A percentile compares a stretch with the other conserved stretches of the same genome.
Evolutionary conservation across 1,140 invertebrate genomes (phyloP).

Genomic region (Theocolax elegans): DNA sequence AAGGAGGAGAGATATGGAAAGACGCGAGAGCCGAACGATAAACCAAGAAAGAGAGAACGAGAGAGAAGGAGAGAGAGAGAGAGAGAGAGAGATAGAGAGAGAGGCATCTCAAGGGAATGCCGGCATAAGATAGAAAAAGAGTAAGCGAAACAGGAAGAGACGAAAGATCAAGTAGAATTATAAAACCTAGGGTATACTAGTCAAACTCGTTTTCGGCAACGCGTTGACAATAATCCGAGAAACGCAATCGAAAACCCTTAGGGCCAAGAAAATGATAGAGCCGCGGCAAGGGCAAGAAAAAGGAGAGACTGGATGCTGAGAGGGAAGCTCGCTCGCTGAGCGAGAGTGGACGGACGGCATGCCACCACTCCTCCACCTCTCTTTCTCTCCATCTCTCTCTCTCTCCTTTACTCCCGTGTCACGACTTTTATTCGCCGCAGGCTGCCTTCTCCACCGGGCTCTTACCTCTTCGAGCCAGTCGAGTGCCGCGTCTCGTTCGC

Average conservation of each 20-base stretch:
- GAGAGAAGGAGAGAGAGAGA: neutral
- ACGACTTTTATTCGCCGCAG: slow-evolving; percentile 59
- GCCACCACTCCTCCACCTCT: slow-evolving; percentile 55
- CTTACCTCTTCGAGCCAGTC: slow-evolving; percentile 34
- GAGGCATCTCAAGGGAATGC: slow-evolving; percentile 26
- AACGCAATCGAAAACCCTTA: too few species aligned
- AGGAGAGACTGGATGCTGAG: neutral
- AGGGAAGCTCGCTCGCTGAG: slow-evolving; percentile 36
- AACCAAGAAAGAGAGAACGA: neutral
- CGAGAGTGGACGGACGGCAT: slow-evolving; percentile 67
- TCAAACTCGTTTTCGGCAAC: too few species aligned
- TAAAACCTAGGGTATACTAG: slow-evolving; percentile 19
- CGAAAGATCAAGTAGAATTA: neutral
- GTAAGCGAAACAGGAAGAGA: slow-evolving; percentile 5
- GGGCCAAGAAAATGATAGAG: too few species aligned
- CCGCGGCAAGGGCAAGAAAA: slow-evolving; percentile 23
- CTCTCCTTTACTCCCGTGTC: slow-evolving; percentile 52
- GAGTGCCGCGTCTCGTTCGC: slow-evolving; percentile 40
- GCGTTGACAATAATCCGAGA: too few species aligned
- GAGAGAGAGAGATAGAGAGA: neutral
- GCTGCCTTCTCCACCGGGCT: slow-evolving; percentile 41
- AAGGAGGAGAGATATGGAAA: slow-evolving; percentile 9
- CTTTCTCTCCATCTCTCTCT: slow-evolving; percentile 23
- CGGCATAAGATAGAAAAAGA: neutral
- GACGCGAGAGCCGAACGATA: slow-evolving; percentile 9